Evolutionary conservation across 2,888 invertebrate species (phyloP).

Genomic region (Clanis bilineata): DNA sequence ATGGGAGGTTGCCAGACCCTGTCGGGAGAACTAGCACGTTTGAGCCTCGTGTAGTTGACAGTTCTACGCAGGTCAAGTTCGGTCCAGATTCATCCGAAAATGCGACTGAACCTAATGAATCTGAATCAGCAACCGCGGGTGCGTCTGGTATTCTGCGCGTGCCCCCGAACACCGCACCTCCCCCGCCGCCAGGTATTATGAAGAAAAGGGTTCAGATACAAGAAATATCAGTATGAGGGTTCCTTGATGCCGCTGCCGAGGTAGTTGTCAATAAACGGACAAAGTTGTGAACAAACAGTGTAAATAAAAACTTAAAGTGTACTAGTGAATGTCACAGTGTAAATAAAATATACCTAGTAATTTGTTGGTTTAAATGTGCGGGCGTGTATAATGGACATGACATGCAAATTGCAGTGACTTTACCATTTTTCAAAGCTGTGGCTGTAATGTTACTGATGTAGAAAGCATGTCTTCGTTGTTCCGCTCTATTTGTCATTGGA

Average conservation of each 20-base stretch:
- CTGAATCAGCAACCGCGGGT: conserved; percentile 67
- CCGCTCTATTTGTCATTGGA: conserved; percentile 41
- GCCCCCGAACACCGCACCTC: conserved; percentile 67
- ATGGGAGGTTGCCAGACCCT: conserved; percentile 57
- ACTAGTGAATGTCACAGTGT: conserved; percentile 32
- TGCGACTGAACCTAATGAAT: conserved; percentile 66
- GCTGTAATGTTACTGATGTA: conserved; percentile 37
- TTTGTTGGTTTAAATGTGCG: conserved; percentile 16
- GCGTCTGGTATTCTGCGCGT: conserved; percentile 76
- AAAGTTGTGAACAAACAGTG: conserved; percentile 57
- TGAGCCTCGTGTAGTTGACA: conserved; percentile 77
- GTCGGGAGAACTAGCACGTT: conserved; percentile 75
- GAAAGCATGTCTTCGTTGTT: conserved; percentile 40
- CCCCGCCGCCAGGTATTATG: conserved; percentile 88
- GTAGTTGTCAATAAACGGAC: conserved; percentile 74
- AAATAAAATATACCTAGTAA: conserved; percentile 37
- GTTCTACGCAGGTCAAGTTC: conserved; percentile 77
- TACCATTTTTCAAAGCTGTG: conserved; percentile 38
- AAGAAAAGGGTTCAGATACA: conserved; percentile 96
- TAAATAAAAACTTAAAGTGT: conserved; percentile 37
- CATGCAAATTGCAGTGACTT: conserved; percentile 39
- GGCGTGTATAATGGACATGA: conserved; percentile 24
- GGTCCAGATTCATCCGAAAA: conserved; percentile 72
- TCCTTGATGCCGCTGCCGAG: conserved; percentile 64
- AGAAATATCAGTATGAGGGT: conserved; percentile 93